Evolutionary conservation across 2,113 vertebrate species (phyloP), one percentile per base, ranked within the genome.

Genomic region (Eulemur macaco): DNA sequence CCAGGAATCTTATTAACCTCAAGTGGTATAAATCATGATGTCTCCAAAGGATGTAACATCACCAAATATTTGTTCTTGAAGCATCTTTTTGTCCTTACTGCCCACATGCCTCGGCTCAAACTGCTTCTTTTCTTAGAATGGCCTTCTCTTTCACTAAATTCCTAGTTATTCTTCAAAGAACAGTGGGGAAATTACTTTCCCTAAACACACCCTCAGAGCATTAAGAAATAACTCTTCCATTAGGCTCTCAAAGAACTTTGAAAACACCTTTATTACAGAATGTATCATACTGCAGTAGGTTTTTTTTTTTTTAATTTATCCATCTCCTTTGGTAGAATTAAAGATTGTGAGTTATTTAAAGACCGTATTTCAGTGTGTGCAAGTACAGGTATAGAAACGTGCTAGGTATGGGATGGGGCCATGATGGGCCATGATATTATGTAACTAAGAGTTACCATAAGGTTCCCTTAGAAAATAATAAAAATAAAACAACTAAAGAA

Each of bases 321-420:
- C 45, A 68, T 71, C 29, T 93, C 52, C 37, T 87, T 86, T 85
- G 66, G 1, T 83, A 82, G 47, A 86, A 95, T 82, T 85, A 71
- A 91, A 96, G n/a, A 92, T 56, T 78, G 13, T 77, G 77, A 76
- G 15, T 95, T 93, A 84, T 31, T 96, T 71, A 66, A 73, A 92
- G 47, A 47, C 47, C 89, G 11, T 71, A 86, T 88, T 89, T 96
- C 95, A 20, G 6, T 89, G 25, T 77, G 66, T 88, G 27, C 34
- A 54, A 27, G n/a, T 11, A 37, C 15, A 66, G 13, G 20, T 81
- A 63, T 58, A 81, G 42, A 96, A 86, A 87, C 29, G 13, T 71
- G 34, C 73, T 77, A 78, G 15, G 54, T 78, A 76, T 21, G 6
- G 20, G 58, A 12, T 89, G 7, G 37, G 54, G 37, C 29, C 39